These are phyloP conservation scores for Drosophila yakuba DNA, from an alignment of 1,140 invertebrate genomes.

Conservation along the genomic window DNA sequence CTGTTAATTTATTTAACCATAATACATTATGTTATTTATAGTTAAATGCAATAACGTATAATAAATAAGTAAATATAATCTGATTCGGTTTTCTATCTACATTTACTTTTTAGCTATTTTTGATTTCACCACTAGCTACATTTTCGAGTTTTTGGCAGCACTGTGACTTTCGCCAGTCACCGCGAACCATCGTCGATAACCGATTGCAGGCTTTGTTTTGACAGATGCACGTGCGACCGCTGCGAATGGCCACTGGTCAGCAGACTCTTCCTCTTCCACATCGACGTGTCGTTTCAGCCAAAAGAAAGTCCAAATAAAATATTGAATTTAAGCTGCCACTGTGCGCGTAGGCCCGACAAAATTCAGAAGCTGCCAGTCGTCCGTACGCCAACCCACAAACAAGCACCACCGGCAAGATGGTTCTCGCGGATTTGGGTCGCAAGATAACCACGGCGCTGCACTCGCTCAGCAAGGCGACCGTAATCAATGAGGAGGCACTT, in stretches of 20 bases:
- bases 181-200: conserved; percentile 12
- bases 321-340: conserved; percentile 52
- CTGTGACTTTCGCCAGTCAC: conserved; percentile 4
- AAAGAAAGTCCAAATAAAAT: conserved; percentile 50
- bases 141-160: not conserved
- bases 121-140: not conserved
- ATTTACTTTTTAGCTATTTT: not conserved
- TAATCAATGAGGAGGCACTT: conserved; percentile 99
- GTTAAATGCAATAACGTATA: too few relatives aligned
- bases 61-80: too few relatives aligned
- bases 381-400: conserved; percentile 32
- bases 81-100: too few relatives aligned
- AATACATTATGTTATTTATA: too few relatives aligned
- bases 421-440: conserved; percentile 99
- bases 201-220: conserved; percentile 43
- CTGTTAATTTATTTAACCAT: too few relatives aligned
- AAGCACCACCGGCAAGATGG: conserved; percentile 90
- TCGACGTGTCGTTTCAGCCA: conserved; percentile 73
- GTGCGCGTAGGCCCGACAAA: conserved; percentile 39
- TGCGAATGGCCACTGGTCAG: conserved; percentile 43
- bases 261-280: conserved; percentile 58
- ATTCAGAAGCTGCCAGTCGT: conserved; percentile 48
- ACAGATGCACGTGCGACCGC: conserved; percentile 22
- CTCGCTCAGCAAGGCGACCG: conserved; percentile 98
- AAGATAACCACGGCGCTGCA: conserved; percentile 99